Evolutionary conservation across 2,113 vertebrate species (phyloP).

Genomic region (Serinus canaria): DNA sequence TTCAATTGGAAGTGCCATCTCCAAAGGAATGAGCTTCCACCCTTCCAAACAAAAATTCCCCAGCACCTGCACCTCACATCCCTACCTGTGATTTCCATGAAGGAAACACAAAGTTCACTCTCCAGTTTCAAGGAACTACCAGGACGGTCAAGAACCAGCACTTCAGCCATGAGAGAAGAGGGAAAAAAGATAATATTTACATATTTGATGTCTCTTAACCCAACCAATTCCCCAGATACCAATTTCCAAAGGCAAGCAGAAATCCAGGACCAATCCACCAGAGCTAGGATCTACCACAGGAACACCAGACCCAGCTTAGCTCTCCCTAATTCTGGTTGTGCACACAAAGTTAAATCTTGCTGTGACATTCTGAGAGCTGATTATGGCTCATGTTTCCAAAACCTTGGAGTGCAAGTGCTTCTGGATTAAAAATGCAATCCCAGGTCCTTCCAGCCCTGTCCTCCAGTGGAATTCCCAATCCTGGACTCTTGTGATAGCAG

Average conservation of each 20-base stretch:
- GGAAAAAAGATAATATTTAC: background rate
- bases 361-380: background rate
- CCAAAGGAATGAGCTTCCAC: background rate
- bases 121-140: background rate
- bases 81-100: fast-evolving
- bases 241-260: background rate
- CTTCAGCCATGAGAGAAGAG: background rate
- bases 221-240: background rate
- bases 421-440: background rate
- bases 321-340: background rate
- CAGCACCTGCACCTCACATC: background rate
- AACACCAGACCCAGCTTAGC: background rate
- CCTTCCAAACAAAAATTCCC: background rate
- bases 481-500: fast-evolving
- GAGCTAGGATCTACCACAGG: background rate
- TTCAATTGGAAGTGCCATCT: background rate
- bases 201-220: background rate
- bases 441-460: background rate
- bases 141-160: background rate
- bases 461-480: background rate
- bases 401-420: background rate
- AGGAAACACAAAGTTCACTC: background rate
- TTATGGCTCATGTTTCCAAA: background rate
- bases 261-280: background rate
- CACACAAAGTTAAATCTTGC: background rate